Base-by-base conservation (phyloP, 2,797 vertebrate species). In the Eutrigla gurnardus region DNA sequence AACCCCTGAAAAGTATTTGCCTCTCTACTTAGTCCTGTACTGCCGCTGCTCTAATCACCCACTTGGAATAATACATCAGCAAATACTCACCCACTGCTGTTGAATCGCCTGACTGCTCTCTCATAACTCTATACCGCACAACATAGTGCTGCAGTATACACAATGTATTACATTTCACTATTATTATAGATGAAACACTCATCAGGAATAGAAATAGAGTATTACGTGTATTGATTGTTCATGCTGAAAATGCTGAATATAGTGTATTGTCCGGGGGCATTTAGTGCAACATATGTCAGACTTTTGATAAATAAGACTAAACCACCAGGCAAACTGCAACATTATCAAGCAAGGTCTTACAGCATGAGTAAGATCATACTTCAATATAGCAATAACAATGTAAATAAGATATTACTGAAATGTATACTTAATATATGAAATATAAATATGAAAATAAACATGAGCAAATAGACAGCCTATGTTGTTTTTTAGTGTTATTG, bases 31-130 rank as follows among this genome's bases (percentile, higher is more conserved):
- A 35, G 7, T 39, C 54, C 12, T 52, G 15, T 65, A 54, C 46
- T 61, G 47, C 25, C 3, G 2, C 25, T 52, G 40, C 37, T 70
- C 7, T 59, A 39, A 59, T 74, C 36, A 32, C 9, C 57, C 18
- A 50, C 15, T 71, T 46, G 11, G 59, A 73, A 70, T 59, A 71
- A 69, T 12, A n/a, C 15, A 71, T 42, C 5, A 65, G 60, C 47
- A 65, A 42, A 36, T 33, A 60, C 6, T 37, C 36, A 53, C 15
- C 53, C 18, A 7, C 54, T 69, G 60, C 14, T 45, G 43, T 3
- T 52, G 42, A 15, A 37, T 4, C 4, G 7, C 40, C 15, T 39
- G 8, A 14, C 52, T 9, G 18, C 25, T 15, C 32, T 25, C 6
- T 39, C 36, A 52, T 54, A 66, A 62, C 33, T 47, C 37, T 47